Evolutionary conservation across 2,797 vertebrate genomes (phyloP), one percentile per base, ranked within the genome.

Genomic region (Kryptolebias ocellatus): DNA sequence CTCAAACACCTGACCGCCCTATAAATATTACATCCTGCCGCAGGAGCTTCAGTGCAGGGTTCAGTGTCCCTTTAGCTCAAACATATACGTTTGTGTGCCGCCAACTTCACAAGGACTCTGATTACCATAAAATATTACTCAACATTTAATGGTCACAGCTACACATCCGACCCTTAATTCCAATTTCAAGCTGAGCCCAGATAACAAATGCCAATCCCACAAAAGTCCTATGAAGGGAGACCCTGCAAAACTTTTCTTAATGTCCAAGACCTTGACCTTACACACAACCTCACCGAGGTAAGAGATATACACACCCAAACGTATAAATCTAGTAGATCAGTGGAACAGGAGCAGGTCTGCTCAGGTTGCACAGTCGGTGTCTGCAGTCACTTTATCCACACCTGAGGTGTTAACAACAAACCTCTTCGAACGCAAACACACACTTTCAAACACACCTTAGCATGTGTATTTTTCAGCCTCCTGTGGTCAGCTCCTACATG

Each of bases 1-100:
- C 70, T 76, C 46, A 79, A 78, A 89, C 84, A 76, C 77, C 70
- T 45, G 73, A 67, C 56, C 51, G 1, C 42, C 59, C 55, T 59
- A 86, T 90, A 67, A 88, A 89, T 88, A 90, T 76, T 87, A 75
- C 55, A 91, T 86, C 34, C 51, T 62, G 53, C 44, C 53, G 39
- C 76, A 72, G 78, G 63, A 47, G 58, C 53, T 60, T 52, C n/a
- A 24, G 24, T 52, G 28, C 58, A 39, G 61, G 61, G 51, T 65
- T 49, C 71, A 77, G 85, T 82, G 64, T 90, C 84, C 74, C 42
- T 83, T 81, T 69, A 74, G 59, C 66, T 2, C 59, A 44, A 39
- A 61, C 74, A 62, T 60, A 45, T 42, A 64, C 60, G 24, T 17
- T 11, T 45, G 18, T 50, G 53, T 55, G 6, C 44, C 44, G 27